Evolutionary conservation across 2,888 invertebrate genomes (phyloP), one percentile per base, ranked within the genome.

Genomic region (Drosophila nr. perissopoda): DNA sequence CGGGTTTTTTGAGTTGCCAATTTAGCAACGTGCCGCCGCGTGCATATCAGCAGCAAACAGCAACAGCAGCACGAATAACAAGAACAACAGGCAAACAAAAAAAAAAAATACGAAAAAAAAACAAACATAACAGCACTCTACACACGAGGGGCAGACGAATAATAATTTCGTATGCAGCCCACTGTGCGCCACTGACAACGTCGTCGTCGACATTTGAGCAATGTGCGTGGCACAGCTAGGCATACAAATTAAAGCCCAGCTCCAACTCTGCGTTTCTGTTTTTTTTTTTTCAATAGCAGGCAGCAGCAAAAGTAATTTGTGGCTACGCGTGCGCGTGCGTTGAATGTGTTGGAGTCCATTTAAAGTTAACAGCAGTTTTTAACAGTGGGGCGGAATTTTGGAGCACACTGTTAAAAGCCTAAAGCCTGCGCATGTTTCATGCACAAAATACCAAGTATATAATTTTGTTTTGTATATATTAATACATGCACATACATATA

Each of bases 181-280:
- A 85, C 82, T 85, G 90, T 88, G 82, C 88, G 57, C 54, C 67
- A 61, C 88, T 85, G 90, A 85, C 84, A 85, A 73, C 21, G 46
- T 25, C 84, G 85, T 89, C 87, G 84, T 81, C 78, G 75, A 89
- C 88, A 89, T 85, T 89, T 85, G 86, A 85, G 90, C 90, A 84
- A 89, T 85, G 88, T 82, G 82, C 78, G 38, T 62, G 51, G 40
- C 48, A 25, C 75, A 63, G 72, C 65, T 53, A 68, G 63, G 85
- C 90, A 85, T 85, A 85, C 90, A 82, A 89, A 85, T 88, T 74
- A 74, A 70, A 79, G 68, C 65, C 61, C 65, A 65, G 58, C 65
- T 73, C 61, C 49, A 53, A 52, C 57, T 49, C 36, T 27, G n/a
- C 33, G 46, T 59, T 53, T 54, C 49, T 48, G 25, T 38, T 58